Conservation (phyloP, 2,888 invertebrate species). For the Unio delphinus region DNA sequence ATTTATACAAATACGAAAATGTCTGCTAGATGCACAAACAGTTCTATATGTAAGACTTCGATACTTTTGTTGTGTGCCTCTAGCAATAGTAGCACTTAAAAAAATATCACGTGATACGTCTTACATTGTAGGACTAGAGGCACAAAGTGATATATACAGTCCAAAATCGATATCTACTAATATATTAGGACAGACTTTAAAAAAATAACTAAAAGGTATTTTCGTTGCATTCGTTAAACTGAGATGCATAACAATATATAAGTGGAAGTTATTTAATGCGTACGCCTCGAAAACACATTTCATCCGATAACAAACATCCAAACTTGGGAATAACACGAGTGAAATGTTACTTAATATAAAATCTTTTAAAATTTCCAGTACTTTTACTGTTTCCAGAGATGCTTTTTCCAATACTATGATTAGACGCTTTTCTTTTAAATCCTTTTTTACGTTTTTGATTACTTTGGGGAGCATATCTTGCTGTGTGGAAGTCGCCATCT, state of each 20-base stretch:
- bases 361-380: slow-evolving; percentile 67
- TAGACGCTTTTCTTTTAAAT: slow-evolving; percentile 89
- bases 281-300: slow-evolving; percentile 11
- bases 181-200: neutral
- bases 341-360: neutral
- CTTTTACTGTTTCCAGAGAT: slow-evolving; percentile 96
- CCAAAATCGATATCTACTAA: too few relatives aligned
- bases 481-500: slow-evolving; percentile 10
- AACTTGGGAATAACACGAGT: too few relatives aligned
- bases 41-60: too few relatives aligned
- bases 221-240: neutral
- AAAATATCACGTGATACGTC: too few relatives aligned
- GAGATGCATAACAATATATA: neutral
- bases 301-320: too few relatives aligned
- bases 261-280: neutral
- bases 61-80: too few relatives aligned
- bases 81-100: too few relatives aligned
- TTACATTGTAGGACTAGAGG: too few relatives aligned
- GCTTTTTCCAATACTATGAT: slow-evolving; percentile 95
- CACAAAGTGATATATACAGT: too few relatives aligned
- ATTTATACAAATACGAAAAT: too few relatives aligned
- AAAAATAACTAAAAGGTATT: neutral
- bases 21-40: too few relatives aligned
- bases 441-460: slow-evolving; percentile 79
- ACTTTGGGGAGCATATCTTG: slow-evolving; percentile 27